Evolutionary conservation across 1,140 invertebrate genomes (phyloP).

Genomic region (Goniozus legneri): DNA sequence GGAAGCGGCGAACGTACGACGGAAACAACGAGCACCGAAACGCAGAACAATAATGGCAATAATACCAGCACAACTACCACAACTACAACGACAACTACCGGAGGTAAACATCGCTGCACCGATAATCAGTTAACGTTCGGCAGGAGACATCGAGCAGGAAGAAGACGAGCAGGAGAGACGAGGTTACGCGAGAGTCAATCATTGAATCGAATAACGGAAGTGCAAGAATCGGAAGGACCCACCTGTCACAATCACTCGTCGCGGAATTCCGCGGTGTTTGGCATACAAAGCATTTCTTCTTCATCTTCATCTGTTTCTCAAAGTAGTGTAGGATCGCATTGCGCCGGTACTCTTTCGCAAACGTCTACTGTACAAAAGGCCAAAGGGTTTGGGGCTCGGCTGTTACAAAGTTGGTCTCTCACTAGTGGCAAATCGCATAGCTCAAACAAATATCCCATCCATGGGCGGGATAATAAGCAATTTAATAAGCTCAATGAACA

Average conservation of each 20-base stretch:
- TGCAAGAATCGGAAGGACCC: conserved; percentile 62
- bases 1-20: conserved; percentile 41
- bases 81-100: conserved; percentile 29
- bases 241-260: conserved; percentile 36
- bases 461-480: not conserved
- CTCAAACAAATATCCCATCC: not conserved
- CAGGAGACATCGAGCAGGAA: conserved; percentile 55
- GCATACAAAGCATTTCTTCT: conserved; percentile 19
- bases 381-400: conserved; percentile 49
- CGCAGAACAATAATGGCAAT: conserved; percentile 33
- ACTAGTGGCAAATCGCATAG: conserved; percentile 15
- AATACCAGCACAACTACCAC: conserved; percentile 31
- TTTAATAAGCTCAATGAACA: not conserved
- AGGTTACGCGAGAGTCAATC: conserved; percentile 75
- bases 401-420: conserved; percentile 48
- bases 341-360: conserved; percentile 19
- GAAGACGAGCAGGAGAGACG: conserved; percentile 61
- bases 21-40: conserved; percentile 20
- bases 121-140: conserved; percentile 41
- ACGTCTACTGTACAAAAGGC: conserved; percentile 42
- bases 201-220: conserved; percentile 76
- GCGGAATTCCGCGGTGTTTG: conserved; percentile 33
- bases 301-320: conserved; percentile 25
- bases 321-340: conserved; percentile 18
- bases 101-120: conserved; percentile 41